Base-by-base conservation (phyloP, 2,888 invertebrate species). In the Drosophila subquinaria region DNA sequence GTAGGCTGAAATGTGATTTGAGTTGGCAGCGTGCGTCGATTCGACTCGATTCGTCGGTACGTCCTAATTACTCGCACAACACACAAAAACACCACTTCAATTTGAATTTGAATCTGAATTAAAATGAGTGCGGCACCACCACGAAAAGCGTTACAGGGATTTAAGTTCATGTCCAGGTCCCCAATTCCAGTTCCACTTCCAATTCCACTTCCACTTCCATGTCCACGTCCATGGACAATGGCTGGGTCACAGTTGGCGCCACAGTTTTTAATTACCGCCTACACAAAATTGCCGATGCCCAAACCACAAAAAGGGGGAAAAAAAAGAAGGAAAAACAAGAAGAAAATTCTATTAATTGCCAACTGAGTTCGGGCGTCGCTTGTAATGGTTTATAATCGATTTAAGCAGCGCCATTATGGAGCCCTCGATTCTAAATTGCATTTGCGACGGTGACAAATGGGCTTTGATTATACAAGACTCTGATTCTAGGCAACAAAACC, bases 21-120 rank as follows among this genome's bases (percentile, higher is more conserved):
- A 81, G 86, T 73, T 66, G 72, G 74, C 57, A 65, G 66, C 61
- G 69, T 68, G 84, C 76, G 79, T 89, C 87, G 84, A 83, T 88
- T 30, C 30, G 30, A 30, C 2, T 30, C 30, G 8, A 30, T 8
- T 30, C 30, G 30, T 81, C 81, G 88, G 79, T 81, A 81, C 63
- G 73, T 88, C 76, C 89, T 85, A 85, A 85, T 85, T 85, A 85
- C 84, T 87, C 69, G 89, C 87, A 73, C 79, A 88, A 76, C 84
- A 88, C 76, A 88, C 76, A 75, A 75, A 77, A 79, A 79, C 89
- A 72, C 87, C 84, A 85, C 87, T 85, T 86, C 81, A 89, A 84
- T 83, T 85, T 83, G 84, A 86, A 88, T 85, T 85, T 23, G 27
- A 27, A 27, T 83, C 88, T 83, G 84, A 86, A 89, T 85, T 85